Evolutionary conservation across 2,113 vertebrate genomes (phyloP).

Genomic region (Corythoichthys haematopterus): DNA sequence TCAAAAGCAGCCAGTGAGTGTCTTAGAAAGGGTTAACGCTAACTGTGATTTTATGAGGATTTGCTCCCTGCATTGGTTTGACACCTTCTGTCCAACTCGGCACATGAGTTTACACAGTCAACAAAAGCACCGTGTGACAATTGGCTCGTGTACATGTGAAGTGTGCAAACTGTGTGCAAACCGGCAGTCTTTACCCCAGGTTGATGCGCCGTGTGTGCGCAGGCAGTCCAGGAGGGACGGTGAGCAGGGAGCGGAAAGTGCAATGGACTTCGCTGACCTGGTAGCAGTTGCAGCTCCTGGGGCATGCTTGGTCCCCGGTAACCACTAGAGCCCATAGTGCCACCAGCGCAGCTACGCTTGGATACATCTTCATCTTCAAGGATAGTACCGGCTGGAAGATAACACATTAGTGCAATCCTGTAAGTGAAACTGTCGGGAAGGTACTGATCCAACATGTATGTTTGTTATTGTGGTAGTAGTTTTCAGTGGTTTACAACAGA

Average conservation of each 20-base stretch:
- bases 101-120: neutral
- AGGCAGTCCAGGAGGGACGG: constrained; percentile 77
- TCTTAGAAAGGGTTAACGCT: too few species aligned
- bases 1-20: too few species aligned
- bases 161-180: neutral
- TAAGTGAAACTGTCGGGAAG: neutral
- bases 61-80: neutral
- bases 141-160: neutral
- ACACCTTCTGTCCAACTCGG: neutral
- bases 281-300: constrained; percentile 85
- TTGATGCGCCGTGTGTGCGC: constrained; percentile 84
- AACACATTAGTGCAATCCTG: too few species aligned
- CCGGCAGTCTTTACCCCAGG: constrained; percentile 76
- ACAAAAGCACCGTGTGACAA: neutral
- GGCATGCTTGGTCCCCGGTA: constrained; percentile 65
- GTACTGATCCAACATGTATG: neutral
- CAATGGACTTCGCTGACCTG: constrained; percentile 89
- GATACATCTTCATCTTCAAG: constrained; percentile 16
- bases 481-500: neutral
- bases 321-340: constrained; percentile 69
- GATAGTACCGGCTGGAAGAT: constrained; percentile 23
- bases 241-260: constrained; percentile 84
- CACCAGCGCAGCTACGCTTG: constrained; percentile 28
- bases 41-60: too few species aligned
- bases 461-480: neutral